Evolutionary conservation across 2,888 invertebrate species (phyloP).

Genomic region (Perizoma affinitatum): DNA sequence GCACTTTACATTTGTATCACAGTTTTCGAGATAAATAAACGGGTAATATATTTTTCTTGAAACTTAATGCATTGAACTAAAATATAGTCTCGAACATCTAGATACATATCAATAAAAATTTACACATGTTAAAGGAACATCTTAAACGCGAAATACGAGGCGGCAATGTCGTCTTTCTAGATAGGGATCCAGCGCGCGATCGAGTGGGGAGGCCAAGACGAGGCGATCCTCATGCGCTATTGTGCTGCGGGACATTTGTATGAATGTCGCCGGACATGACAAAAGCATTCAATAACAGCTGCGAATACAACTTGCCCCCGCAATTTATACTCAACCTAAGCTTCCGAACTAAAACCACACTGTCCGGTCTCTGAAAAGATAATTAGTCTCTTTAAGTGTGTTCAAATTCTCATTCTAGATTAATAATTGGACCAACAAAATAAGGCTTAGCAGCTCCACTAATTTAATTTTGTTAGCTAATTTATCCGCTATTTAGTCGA

Average conservation of each 20-base stretch:
- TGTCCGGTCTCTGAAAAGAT: conserved; percentile 1
- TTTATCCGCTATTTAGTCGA: conserved; percentile 78
- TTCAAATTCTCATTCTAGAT: conserved; percentile 5
- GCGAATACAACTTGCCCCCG: conserved; percentile 36
- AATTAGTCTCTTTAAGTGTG: conserved; percentile 7
- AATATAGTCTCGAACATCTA: conserved; percentile 36
- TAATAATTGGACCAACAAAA: conserved; percentile 40
- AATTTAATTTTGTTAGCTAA: conserved; percentile 77
- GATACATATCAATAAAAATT: conserved; percentile 48
- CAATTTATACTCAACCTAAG: conserved; percentile 36
- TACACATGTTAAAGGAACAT: conserved; percentile 48
- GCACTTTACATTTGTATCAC: conserved; percentile 14
- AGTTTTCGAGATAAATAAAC: conserved; percentile 21
- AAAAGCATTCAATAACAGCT: conserved; percentile 51
- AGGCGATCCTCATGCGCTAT: conserved; percentile 42
- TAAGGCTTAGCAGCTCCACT: conserved; percentile 54
- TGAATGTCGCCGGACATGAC: conserved; percentile 48
- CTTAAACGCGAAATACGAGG: conserved; percentile 46
- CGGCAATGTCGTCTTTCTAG: conserved; percentile 47
- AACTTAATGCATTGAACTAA: conserved; percentile 34
- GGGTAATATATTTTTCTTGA: conserved; percentile 19
- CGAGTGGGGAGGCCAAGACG: conserved; percentile 37
- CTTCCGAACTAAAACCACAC: conserved; percentile 4
- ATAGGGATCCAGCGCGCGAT: conserved; percentile 50
- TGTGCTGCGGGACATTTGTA: conserved; percentile 47